These are phyloP conservation scores for Peromyscus aztecus DNA, from an alignment of 2,797 vertebrate species.

Conservation along the genomic window DNA sequence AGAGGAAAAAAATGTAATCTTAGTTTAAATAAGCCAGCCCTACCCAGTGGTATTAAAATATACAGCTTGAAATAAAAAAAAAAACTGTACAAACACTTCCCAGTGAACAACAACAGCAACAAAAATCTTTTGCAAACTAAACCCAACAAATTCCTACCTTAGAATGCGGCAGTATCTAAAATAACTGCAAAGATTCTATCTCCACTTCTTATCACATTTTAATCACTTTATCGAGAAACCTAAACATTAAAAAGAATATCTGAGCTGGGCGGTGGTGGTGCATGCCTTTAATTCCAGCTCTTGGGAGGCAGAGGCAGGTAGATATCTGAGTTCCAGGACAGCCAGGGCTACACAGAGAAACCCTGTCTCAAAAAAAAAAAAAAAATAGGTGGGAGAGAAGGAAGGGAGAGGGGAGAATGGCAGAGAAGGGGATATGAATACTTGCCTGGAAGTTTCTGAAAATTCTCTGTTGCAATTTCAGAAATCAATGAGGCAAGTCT, in stretches of 20 bases:
- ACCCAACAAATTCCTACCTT: background rate
- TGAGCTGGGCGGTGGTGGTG: background rate
- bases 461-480: background rate
- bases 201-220: conserved; percentile 3
- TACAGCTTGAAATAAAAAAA: background rate
- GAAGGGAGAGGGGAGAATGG: fast-evolving
- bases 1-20: background rate
- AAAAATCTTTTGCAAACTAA: conserved; percentile 43
- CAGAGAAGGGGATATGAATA: no score
- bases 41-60: background rate
- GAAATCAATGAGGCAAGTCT: background rate
- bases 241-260: background rate
- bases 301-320: background rate
- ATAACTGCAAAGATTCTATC: background rate
- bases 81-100: background rate
- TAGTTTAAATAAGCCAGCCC: background rate
- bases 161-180: background rate
- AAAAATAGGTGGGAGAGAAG: background rate
- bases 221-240: background rate
- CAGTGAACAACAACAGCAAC: background rate
- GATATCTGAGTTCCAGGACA: background rate
- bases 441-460: conserved; percentile 33
- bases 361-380: background rate
- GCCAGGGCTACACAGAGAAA: background rate
- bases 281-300: background rate